phyloP scores from a whole-genome alignment of 2,797 vertebrate genomes.

The Chanos chanos region DNA sequence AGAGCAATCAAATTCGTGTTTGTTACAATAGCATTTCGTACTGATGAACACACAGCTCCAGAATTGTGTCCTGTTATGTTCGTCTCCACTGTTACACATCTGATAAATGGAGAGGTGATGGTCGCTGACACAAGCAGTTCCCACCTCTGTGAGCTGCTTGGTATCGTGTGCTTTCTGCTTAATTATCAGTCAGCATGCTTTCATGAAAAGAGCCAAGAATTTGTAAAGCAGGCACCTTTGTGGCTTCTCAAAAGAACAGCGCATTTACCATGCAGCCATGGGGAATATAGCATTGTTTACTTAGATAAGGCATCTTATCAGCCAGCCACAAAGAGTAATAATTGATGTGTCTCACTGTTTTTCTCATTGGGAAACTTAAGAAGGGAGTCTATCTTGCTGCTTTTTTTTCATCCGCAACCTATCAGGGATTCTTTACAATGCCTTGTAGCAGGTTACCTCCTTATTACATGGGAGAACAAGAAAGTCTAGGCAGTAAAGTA shows the following conservation, averaged over 20 bases:
- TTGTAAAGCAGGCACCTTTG: conserved; percentile 44
- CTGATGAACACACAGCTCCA: background rate
- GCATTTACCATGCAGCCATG: conserved; percentile 36
- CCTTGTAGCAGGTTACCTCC: conserved; percentile 13
- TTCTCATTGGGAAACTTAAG: conserved; percentile 46
- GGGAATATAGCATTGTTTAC: conserved; percentile 67
- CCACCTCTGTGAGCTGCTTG: conserved; percentile 2
- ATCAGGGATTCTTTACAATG: conserved; percentile 34
- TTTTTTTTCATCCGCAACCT: conserved; percentile 30
- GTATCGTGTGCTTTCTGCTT: conserved; percentile 27
- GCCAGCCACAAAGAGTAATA: conserved; percentile 48
- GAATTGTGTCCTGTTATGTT: background rate
- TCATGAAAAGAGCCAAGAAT: conserved; percentile 38
- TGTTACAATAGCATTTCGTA: too few species aligned
- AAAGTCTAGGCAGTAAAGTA: conserved; percentile 8
- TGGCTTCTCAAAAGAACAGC: conserved; percentile 35
- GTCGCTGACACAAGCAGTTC: background rate
- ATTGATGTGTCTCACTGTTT: conserved; percentile 67
- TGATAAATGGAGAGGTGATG: conserved; percentile 10
- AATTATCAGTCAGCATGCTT: conserved; percentile 45
- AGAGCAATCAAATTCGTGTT: too few species aligned
- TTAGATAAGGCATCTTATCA: conserved; percentile 76
- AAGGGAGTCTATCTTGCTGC: conserved; percentile 28
- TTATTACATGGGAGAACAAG: conserved; percentile 19
- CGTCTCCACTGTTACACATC: too few species aligned